Percentiles rank a stretch among this genome's conserved stretches.
Conservation (phyloP, 1,140 invertebrate species). For the Chlorops oryzae region DNA sequence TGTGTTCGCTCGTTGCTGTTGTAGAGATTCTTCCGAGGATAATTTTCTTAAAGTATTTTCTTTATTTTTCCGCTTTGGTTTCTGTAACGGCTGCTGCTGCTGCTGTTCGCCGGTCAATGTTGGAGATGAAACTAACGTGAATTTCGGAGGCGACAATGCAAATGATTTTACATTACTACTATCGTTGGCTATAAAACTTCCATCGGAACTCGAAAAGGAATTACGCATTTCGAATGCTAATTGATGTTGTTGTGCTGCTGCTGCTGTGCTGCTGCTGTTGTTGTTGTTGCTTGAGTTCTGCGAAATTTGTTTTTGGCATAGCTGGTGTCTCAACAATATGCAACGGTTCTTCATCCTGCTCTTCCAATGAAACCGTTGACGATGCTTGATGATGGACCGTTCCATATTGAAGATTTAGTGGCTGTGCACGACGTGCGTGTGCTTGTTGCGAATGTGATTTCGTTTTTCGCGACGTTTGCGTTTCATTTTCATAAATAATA, state of each 20-base stretch:
- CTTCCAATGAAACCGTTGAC: conserved; percentile 28
- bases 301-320: no score
- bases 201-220: conserved; percentile 37
- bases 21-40: no score
- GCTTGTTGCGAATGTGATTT: conserved; percentile 23
- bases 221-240: conserved; percentile 22
- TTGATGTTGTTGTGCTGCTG: conserved; percentile 4
- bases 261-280: conserved; percentile 14
- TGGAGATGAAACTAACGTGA: conserved; percentile 26
- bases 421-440: conserved; percentile 24
- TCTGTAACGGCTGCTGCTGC: no score
- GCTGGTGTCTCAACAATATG: conserved; percentile 14
- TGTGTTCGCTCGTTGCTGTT: no score
- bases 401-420: conserved; percentile 42
- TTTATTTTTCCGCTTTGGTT: neutral
- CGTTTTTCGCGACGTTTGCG: conserved; percentile 27
- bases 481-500: conserved; percentile 44
- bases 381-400: conserved; percentile 25
- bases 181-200: conserved; percentile 16
- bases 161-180: neutral
- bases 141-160: conserved; percentile 27
- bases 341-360: conserved; percentile 28
- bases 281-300: neutral
- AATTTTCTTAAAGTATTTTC: no score
- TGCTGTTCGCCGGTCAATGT: conserved; percentile 13